These are phyloP conservation scores for Eristalis arbustorum DNA, from an alignment of 2,888 invertebrate genomes.

Conservation along the genomic window DNA sequence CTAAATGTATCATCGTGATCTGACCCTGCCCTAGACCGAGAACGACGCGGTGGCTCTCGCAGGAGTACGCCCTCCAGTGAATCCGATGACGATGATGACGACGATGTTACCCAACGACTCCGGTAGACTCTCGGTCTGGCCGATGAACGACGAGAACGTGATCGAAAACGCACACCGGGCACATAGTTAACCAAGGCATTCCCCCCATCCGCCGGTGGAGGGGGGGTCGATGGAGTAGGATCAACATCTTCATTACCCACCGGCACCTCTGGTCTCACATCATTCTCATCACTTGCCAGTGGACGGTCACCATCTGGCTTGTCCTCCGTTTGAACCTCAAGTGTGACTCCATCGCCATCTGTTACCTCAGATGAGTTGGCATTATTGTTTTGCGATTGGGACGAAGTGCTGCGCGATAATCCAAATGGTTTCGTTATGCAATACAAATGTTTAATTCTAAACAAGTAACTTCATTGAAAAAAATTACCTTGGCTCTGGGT, in stretches of 20 bases:
- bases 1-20: conserved; percentile 37
- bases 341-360: neutral
- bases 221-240: neutral
- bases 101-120: conserved; percentile 55
- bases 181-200: neutral
- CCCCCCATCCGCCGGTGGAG: neutral
- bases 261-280: neutral
- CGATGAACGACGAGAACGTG: conserved; percentile 29
- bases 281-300: conserved; percentile 4
- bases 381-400: conserved; percentile 51
- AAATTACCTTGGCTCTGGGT: conserved; percentile 32
- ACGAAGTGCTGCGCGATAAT: conserved; percentile 45
- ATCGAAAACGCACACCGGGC: conserved; percentile 24
- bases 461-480: neutral
- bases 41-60: conserved; percentile 13
- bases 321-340: neutral
- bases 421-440: conserved; percentile 37
- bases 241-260: neutral
- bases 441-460: neutral
- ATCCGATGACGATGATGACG: conserved; percentile 63
- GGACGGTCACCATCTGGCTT: conserved; percentile 7
- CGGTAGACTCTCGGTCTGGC: conserved; percentile 63
- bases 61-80: conserved; percentile 42
- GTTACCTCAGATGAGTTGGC: conserved; percentile 50
- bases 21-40: conserved; percentile 13